phyloP scores from a whole-genome alignment of 2,113 vertebrate genomes.

The Electrona antarctica region DNA sequence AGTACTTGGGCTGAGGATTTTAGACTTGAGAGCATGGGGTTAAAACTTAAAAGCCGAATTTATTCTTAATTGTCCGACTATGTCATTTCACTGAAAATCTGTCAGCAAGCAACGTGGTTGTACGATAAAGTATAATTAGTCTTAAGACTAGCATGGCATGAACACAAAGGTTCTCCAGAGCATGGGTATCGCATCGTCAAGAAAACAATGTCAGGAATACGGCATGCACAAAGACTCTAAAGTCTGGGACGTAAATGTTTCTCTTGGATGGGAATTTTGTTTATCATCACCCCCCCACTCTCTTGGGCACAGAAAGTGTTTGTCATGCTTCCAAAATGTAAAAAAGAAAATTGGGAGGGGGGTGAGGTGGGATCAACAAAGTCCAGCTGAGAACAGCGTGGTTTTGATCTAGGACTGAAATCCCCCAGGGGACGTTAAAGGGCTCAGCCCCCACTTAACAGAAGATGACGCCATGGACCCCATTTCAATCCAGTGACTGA shows the following conservation, averaged over 20 bases:
- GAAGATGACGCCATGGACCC: constrained; percentile 13
- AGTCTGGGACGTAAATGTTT: constrained; percentile 34
- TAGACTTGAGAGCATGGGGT: constrained; percentile 16
- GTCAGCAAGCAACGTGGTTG: too few relatives aligned
- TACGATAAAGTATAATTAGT: not conserved
- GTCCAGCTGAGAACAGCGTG: constrained; percentile 34
- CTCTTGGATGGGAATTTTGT: constrained; percentile 37
- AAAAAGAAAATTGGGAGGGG: constrained; percentile 12
- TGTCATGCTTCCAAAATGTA: constrained; percentile 39
- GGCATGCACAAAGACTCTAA: constrained; percentile 17
- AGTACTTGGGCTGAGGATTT: not conserved
- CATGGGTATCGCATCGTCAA: constrained; percentile 13
- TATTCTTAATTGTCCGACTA: too few relatives aligned
- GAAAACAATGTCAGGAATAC: constrained; percentile 24
- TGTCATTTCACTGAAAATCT: too few relatives aligned
- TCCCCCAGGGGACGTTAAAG: constrained; percentile 17
- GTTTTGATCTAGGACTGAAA: constrained; percentile 32
- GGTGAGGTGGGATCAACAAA: constrained; percentile 29
- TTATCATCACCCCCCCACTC: constrained; percentile 18
- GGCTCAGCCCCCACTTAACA: not conserved
- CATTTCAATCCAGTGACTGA: constrained; percentile 17
- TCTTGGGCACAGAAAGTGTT: constrained; percentile 33
- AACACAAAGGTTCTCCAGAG: constrained; percentile 5
- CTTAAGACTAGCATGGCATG: constrained; percentile 8
- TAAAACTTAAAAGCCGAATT: constrained; percentile 1